phyloP scores from a whole-genome alignment of 2,113 vertebrate genomes.

The Gymnocephalus cernua region DNA sequence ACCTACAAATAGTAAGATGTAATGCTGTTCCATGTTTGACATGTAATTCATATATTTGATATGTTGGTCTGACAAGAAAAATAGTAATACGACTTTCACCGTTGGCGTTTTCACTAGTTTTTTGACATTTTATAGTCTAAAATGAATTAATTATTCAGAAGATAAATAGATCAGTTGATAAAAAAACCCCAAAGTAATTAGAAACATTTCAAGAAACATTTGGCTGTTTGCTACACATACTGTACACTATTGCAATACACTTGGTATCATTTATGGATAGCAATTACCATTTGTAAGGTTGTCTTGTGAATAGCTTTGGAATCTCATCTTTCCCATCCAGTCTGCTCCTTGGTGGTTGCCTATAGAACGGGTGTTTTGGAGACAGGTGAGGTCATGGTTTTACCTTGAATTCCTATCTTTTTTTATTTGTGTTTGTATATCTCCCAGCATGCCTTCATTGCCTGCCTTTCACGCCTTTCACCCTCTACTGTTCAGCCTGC shows the following conservation, averaged over 20 bases:
- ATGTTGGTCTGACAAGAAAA: background rate
- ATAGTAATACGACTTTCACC: background rate
- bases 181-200: background rate
- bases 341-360: constrained; percentile 97
- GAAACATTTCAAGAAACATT: background rate
- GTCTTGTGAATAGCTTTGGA: background rate
- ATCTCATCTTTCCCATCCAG: constrained; percentile 71
- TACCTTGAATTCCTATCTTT: background rate
- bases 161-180: background rate
- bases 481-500: constrained; percentile 84
- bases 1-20: no score
- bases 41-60: no score
- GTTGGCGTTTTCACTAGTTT: background rate
- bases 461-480: background rate
- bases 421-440: background rate
- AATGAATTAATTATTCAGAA: background rate
- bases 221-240: background rate
- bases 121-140: background rate
- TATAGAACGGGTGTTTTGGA: constrained; percentile 92
- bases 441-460: background rate
- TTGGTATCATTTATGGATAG: background rate
- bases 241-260: background rate
- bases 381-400: constrained; percentile 86
- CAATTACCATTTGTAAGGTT: background rate
- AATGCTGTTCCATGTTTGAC: no score